phyloP scores from a whole-genome alignment of 2,888 invertebrate genomes.

The Rotaria magnacalcarata region DNA sequence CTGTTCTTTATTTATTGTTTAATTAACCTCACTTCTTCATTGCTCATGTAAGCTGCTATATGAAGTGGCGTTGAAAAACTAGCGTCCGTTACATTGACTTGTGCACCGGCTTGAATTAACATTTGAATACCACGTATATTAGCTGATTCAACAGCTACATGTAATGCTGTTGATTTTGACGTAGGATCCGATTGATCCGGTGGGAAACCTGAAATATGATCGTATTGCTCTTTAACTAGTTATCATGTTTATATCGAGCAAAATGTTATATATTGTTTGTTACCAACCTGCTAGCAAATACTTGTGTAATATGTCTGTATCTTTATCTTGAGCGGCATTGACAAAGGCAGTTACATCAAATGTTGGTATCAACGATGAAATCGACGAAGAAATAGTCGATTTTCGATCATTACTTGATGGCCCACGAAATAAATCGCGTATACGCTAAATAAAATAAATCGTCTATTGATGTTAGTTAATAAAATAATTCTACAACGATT shows the following conservation, averaged over 20 bases:
- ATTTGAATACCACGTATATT: background rate
- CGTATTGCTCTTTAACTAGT: background rate
- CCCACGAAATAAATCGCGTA: constrained; percentile 14
- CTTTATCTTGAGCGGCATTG: background rate
- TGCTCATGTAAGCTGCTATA: background rate
- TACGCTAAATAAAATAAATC: background rate
- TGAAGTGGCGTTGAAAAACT: constrained; percentile 30
- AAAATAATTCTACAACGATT: background rate
- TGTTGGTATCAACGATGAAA: background rate
- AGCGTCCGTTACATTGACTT: background rate
- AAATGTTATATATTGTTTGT: background rate
- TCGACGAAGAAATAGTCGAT: background rate
- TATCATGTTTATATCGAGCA: constrained; percentile 4
- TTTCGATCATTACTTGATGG: background rate
- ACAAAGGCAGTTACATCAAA: background rate
- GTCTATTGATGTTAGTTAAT: background rate
- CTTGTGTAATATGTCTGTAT: constrained; percentile 20
- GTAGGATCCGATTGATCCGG: constrained; percentile 13
- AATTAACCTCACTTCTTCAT: constrained; percentile 24
- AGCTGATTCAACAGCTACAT: constrained; percentile 30
- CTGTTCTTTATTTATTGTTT: background rate
- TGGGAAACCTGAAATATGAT: constrained; percentile 25
- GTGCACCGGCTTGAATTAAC: constrained; percentile 10
- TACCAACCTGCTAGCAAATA: constrained; percentile 8
- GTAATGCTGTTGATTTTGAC: constrained; percentile 2